Percentiles rank a stretch among this genome's conserved stretches.
These are phyloP conservation scores for Prietella phreatophila DNA, from an alignment of 2,113 vertebrate species.

Conservation along the genomic window DNA sequence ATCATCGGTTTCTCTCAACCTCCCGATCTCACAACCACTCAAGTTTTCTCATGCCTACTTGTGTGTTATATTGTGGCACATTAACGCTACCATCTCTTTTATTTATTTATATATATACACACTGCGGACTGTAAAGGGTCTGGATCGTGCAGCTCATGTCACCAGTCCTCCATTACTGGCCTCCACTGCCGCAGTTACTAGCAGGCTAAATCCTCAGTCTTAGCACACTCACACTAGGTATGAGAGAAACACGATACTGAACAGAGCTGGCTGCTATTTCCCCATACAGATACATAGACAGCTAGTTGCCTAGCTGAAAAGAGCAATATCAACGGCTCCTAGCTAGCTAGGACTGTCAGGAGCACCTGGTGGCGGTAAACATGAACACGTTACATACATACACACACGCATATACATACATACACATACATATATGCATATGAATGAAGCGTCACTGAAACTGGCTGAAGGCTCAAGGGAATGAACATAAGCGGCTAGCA, in stretches of 20 bases:
- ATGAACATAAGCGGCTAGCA: neutral
- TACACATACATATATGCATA: too few species aligned
- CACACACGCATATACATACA: too few species aligned
- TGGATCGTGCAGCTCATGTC: neutral
- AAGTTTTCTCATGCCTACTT: too few species aligned
- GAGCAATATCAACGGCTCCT: neutral
- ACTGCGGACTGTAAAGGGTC: neutral
- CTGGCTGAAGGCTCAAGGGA: neutral
- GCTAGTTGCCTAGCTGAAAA: neutral
- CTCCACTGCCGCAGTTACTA: conserved; percentile 2
- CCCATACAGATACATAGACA: too few species aligned
- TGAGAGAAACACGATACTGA: neutral
- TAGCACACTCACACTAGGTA: neutral
- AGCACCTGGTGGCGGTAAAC: neutral
- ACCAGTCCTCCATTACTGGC: neutral
- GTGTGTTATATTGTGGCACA: too few species aligned
- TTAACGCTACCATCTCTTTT: too few species aligned
- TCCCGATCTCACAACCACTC: too few species aligned
- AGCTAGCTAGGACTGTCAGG: neutral
- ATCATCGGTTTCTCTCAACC: too few species aligned
- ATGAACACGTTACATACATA: neutral
- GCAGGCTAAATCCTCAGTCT: neutral
- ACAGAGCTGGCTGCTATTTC: neutral
- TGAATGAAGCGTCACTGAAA: neutral
- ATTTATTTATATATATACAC: too few species aligned